Percentiles rank a stretch among this genome's conserved stretches.
phyloP scores from a whole-genome alignment of 2,113 vertebrate genomes.

The Paratilapia polleni region DNA sequence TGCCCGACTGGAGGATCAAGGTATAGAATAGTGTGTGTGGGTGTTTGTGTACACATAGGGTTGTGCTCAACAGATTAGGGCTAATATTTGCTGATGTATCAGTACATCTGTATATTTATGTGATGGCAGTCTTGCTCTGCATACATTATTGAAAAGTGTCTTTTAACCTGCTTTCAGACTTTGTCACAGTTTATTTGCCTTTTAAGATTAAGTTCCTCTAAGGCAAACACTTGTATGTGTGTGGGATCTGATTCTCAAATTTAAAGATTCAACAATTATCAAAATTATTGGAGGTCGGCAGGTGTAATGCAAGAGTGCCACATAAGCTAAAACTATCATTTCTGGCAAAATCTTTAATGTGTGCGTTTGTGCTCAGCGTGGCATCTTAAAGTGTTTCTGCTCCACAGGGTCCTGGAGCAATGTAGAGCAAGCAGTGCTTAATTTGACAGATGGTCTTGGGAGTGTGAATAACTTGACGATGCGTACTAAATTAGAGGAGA shows the following conservation, averaged over 20 bases:
- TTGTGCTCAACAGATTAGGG: background rate
- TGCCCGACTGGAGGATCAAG: conserved; percentile 91
- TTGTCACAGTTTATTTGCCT: background rate
- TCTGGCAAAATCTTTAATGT: background rate
- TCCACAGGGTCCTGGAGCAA: conserved; percentile 88
- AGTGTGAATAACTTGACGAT: conserved; percentile 82
- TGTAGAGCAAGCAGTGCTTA: conserved; percentile 89
- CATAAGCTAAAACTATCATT: background rate
- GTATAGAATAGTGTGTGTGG: conserved; percentile 57
- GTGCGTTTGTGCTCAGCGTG: background rate
- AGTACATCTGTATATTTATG: background rate
- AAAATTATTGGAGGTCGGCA: background rate
- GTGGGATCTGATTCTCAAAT: background rate
- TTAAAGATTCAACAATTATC: background rate
- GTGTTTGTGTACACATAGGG: background rate
- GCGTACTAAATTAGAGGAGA: conserved; percentile 87
- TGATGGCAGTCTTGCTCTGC: background rate
- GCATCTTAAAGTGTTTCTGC: background rate
- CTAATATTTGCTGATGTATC: background rate
- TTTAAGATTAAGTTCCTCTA: background rate
- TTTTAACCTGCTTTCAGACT: background rate
- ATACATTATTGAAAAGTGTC: background rate
- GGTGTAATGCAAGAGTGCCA: background rate
- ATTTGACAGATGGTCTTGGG: conserved; percentile 85
- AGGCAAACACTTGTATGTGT: background rate